Conservation (phyloP, 2,113 vertebrate genomes). For the Hippocampus abdominalis region DNA sequence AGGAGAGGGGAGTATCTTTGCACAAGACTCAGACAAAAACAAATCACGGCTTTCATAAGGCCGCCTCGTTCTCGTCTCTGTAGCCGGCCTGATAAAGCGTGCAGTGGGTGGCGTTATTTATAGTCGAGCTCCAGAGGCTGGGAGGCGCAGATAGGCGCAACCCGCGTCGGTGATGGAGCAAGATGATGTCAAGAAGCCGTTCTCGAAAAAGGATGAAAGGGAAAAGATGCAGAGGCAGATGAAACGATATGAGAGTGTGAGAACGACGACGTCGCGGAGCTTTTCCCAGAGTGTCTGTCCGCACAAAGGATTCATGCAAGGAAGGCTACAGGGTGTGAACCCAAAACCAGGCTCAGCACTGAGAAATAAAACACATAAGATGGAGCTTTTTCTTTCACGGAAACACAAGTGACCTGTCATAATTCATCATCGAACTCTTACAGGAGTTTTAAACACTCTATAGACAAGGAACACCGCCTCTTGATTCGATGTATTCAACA, state of each 20-base stretch:
- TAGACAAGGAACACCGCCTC: not conserved
- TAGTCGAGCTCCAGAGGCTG: conserved; percentile 61
- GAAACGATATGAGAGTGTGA: conserved; percentile 56
- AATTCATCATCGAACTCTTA: not conserved
- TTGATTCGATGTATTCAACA: not conserved
- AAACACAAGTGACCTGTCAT: not conserved
- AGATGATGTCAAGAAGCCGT: conserved; percentile 66
- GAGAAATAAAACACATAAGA: conserved; percentile 29
- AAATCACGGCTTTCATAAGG: conserved; percentile 59
- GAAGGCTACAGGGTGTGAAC: conserved; percentile 41
- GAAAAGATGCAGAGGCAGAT: conserved; percentile 49
- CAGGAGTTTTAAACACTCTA: not conserved
- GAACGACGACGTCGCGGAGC: conserved; percentile 53
- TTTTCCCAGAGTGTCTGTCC: conserved; percentile 34
- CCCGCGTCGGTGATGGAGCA: conserved; percentile 64
- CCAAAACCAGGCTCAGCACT: conserved; percentile 34
- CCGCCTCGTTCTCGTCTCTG: conserved; percentile 36
- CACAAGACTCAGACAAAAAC: conserved; percentile 56
- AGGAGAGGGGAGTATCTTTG: conserved; percentile 24
- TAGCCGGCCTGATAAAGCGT: conserved; percentile 57
- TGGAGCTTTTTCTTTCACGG: conserved; percentile 6
- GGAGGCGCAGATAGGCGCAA: conserved; percentile 65
- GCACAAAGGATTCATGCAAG: conserved; percentile 34
- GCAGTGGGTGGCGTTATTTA: conserved; percentile 66
- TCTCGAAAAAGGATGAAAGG: conserved; percentile 56